Base-by-base conservation (phyloP, 2,797 vertebrate genomes). In the Tokudaia muenninki region DNA sequence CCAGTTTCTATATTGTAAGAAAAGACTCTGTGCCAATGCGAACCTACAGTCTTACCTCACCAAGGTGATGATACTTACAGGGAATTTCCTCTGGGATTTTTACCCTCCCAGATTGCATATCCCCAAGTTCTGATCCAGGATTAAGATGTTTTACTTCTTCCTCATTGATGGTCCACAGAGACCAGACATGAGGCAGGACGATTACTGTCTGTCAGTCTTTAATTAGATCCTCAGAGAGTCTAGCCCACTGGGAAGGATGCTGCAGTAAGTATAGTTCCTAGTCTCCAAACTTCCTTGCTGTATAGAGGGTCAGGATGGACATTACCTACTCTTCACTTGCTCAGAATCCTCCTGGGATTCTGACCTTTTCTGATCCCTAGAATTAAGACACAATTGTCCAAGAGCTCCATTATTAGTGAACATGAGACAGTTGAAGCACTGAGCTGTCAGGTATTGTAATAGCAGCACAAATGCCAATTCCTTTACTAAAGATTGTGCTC, bases 141-240 rank as follows among this genome's bases (percentile, higher is more conserved):
- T 31, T 94, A 70, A 93, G 31, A 57, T 67, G 16, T 41, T 44
- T 57, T 34, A n/a, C 37, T 93, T 86, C 65, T 47, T 67, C 47
- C 75, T 88, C 57, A 57, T 21, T 95, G 4, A 79, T 63, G 63
- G 26, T 67, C 88, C 67, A 44, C 9, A 63, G 89, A 57, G 91
- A 91, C 7, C 14, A 94, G 26, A 17, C 91, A 50, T 19, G 75
- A 91, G 70, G 72, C 44, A 52, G 41, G 67, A 70, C 17, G 75
- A 55, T 95, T 94, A 90, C 3, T 82, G 78, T 70, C 50, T 86
- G 4, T 61, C 92, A 79, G 16, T 92, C 65, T 89, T 9, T 97
- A 94, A 95, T 37, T 57, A 95, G 81, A 47, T 87, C 57, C 82
- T 87, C 77, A 77, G 97, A 92, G 78, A 96, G n/a, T 83, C 61